phyloP scores from a whole-genome alignment of 2,113 vertebrate species.

The Cheirogaleus medius region DNA sequence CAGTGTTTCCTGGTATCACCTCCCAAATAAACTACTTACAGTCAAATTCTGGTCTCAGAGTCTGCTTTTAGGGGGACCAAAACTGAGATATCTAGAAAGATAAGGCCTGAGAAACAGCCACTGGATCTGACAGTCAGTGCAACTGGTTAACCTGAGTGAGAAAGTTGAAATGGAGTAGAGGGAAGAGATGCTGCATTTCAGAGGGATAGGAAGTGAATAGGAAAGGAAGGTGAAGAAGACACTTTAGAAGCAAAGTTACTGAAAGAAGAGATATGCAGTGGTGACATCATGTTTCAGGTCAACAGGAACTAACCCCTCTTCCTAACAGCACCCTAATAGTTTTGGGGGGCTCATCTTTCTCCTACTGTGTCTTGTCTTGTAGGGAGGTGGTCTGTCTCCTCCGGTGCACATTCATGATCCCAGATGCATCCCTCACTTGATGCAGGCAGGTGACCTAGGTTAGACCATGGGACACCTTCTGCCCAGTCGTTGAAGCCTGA shows the following conservation, averaged over 20 bases:
- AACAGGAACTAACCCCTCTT: not conserved
- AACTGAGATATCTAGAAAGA: constrained; percentile 38
- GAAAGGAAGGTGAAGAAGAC: not conserved
- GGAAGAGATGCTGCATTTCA: not conserved
- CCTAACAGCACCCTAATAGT: not conserved
- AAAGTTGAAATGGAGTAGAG: not conserved
- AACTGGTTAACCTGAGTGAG: not conserved
- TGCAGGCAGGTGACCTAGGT: not conserved
- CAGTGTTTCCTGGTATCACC: not conserved
- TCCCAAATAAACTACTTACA: not conserved
- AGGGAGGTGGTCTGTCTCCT: not conserved
- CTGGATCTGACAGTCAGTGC: not conserved
- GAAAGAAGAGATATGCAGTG: not conserved
- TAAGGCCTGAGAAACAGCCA: not conserved
- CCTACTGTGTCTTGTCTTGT: not conserved
- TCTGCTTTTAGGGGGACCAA: constrained; percentile 10
- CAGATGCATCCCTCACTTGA: not conserved
- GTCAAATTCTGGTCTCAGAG: not conserved
- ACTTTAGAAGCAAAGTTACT: not conserved
- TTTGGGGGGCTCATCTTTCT: not conserved
- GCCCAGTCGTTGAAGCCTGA: not conserved
- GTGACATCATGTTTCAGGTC: not conserved
- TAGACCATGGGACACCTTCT: not conserved
- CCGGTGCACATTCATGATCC: not conserved
- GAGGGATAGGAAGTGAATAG: not conserved